Evolutionary conservation across 2,797 vertebrate species (phyloP), one percentile per base, ranked within the genome.

Genomic region (Acipenser oxyrinchus): DNA sequence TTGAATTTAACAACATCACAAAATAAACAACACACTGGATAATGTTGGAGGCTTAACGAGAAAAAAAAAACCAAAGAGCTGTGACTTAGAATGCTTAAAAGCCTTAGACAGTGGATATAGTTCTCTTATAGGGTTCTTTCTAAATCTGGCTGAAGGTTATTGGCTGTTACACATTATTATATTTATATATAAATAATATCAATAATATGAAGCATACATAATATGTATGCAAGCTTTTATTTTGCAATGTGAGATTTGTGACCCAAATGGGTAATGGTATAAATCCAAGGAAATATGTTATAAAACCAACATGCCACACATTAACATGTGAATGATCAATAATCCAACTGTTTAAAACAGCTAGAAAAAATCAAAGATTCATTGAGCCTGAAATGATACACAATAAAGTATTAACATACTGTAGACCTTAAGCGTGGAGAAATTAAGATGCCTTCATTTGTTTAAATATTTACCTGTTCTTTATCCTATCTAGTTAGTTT

Each of bases 321-420:
- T 68, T 74, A 70, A 67, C 55, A 67, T 71, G 64, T 63, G 65
- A 70, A 71, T 68, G 70, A 60, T 53, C 63, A 67, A 65, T 71
- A 68, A 69, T 72, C 53, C 15, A 52, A 71, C 62, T 66, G 64
- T 73, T 68, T 72, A 63, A 61, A 75, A 63, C 63, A 69, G 69
- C 65, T 73, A 49, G 8, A 66, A 53, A 70, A 66, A 58, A 55
- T 62, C 58, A 72, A 63, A 51, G 60, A 66, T 69, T 73, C 55
- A 62, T 62, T 66, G 61, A 63, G 66, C 68, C 53, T 55, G 66
- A 72, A 73, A 70, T 11, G 66, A 49, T n/a, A 15, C 60, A 18
- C 64, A 48, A 49, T 69, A 70, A 68, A 69, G 62, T 59, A 15
- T 55, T 62, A 49, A 48, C 37, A 37, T 37, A 37, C 37, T 63